Evolutionary conservation across 1,140 invertebrate species (phyloP).

Genomic region (Drosophila pallidifrons): DNA sequence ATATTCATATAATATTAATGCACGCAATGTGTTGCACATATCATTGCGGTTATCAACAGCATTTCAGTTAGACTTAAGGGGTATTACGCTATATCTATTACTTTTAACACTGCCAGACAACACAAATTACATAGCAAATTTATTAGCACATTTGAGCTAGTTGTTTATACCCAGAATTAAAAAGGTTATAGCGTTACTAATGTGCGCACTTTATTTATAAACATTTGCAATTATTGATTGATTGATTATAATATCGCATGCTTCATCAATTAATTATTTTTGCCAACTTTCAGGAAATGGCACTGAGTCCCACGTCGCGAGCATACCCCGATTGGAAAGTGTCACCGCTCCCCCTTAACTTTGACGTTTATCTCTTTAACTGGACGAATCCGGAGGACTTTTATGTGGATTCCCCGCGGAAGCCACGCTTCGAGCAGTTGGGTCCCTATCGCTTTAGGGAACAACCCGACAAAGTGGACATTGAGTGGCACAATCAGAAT

Average conservation of each 20-base stretch:
- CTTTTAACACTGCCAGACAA: not conserved
- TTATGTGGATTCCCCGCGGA: slow-evolving; percentile 83
- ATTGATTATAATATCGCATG: slow-evolving; percentile 14
- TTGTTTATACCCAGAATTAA: not conserved
- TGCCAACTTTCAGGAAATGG: slow-evolving; percentile 87
- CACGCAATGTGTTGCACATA: no score
- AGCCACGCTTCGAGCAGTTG: slow-evolving; percentile 89
- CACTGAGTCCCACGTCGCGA: slow-evolving; percentile 87
- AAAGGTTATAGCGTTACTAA: not conserved
- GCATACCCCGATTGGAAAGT: slow-evolving; percentile 90
- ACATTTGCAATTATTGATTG: slow-evolving; percentile 1
- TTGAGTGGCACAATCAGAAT: slow-evolving; percentile 90
- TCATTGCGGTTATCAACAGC: not conserved
- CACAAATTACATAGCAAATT: not conserved
- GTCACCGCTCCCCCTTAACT: slow-evolving; percentile 90
- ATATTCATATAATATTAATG: no score
- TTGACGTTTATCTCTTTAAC: slow-evolving; percentile 92
- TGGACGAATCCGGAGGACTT: slow-evolving; percentile 92
- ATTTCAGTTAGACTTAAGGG: not conserved
- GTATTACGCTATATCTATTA: not conserved
- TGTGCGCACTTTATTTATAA: not conserved
- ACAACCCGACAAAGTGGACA: slow-evolving; percentile 89
- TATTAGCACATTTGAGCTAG: not conserved
- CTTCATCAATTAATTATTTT: slow-evolving; percentile 14
- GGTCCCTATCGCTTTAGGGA: slow-evolving; percentile 93